These are phyloP conservation scores for Calcarius lapponicus DNA, from an alignment of 2,797 vertebrate genomes.

Conservation along the genomic window DNA sequence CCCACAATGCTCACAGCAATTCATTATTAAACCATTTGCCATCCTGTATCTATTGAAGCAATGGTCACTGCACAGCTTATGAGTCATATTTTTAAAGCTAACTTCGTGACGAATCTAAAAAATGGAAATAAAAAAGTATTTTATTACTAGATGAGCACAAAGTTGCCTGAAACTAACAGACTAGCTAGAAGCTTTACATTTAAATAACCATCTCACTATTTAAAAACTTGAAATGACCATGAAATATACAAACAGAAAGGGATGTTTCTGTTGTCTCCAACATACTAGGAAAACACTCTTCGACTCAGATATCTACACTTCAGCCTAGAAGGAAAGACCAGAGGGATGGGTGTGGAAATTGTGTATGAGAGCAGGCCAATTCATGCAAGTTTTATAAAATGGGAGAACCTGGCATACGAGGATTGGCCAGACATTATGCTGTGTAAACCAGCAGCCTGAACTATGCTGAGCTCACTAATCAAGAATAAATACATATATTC, in stretches of 20 bases:
- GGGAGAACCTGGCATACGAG: background rate
- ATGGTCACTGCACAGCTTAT: slow-evolving; percentile 96
- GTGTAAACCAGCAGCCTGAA: background rate
- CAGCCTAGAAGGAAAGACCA: background rate
- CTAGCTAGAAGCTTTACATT: background rate
- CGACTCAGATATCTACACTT: background rate
- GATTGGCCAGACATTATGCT: background rate
- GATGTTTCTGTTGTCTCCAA: background rate
- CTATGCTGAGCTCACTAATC: background rate
- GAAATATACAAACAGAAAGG: background rate
- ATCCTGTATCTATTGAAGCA: slow-evolving; percentile 98
- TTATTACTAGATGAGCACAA: background rate
- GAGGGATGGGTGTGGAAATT: background rate
- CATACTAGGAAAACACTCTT: background rate
- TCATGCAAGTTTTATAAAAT: background rate
- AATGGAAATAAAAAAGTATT: background rate
- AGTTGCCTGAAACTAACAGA: background rate
- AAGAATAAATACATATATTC: background rate
- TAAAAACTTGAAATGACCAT: background rate
- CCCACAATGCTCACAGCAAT: slow-evolving; percentile 98
- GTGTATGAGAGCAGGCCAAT: background rate
- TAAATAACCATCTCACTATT: background rate
- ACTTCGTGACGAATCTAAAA: slow-evolving; percentile 97
- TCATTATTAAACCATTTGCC: slow-evolving; percentile 98
- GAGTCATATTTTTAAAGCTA: slow-evolving; percentile 99